These are phyloP conservation scores for Anticlea derivata DNA, from an alignment of 2,888 invertebrate genomes.

Conservation along the genomic window DNA sequence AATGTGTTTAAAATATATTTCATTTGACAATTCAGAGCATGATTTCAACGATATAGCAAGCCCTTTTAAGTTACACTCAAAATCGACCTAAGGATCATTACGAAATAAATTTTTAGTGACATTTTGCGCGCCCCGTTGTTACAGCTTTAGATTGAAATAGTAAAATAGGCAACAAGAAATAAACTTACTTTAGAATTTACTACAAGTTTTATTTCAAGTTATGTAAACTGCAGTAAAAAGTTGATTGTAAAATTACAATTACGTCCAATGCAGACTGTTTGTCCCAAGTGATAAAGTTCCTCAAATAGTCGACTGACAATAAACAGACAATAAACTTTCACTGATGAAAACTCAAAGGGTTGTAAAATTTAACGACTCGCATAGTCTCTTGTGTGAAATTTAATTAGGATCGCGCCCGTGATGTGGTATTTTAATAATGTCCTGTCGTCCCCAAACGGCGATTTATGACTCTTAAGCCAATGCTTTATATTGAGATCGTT, in stretches of 20 bases:
- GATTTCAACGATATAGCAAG: too few species aligned
- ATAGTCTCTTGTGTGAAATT: conserved; percentile 70
- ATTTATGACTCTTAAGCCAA: conserved; percentile 62
- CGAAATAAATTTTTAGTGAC: too few species aligned
- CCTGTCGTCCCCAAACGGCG: conserved; percentile 56
- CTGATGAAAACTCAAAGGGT: conserved; percentile 67
- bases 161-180: too few species aligned
- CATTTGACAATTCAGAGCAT: too few species aligned
- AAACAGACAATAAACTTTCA: conserved; percentile 53
- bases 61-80: too few species aligned
- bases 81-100: too few species aligned
- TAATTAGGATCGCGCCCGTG: conserved; percentile 72
- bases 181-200: too few species aligned
- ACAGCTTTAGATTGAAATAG: too few species aligned
- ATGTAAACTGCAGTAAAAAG: too few species aligned
- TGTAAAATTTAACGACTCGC: conserved; percentile 70
- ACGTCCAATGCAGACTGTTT: conserved; percentile 10
- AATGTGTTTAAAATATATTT: too few species aligned
- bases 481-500: conserved; percentile 53
- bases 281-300: conserved; percentile 24
- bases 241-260: conserved; percentile 7
- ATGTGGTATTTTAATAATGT: conserved; percentile 76
- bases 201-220: too few species aligned
- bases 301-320: conserved; percentile 32
- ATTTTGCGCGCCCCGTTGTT: too few species aligned